Base-by-base conservation (phyloP, 2,888 invertebrate genomes). In the Coremacera marginata region DNA sequence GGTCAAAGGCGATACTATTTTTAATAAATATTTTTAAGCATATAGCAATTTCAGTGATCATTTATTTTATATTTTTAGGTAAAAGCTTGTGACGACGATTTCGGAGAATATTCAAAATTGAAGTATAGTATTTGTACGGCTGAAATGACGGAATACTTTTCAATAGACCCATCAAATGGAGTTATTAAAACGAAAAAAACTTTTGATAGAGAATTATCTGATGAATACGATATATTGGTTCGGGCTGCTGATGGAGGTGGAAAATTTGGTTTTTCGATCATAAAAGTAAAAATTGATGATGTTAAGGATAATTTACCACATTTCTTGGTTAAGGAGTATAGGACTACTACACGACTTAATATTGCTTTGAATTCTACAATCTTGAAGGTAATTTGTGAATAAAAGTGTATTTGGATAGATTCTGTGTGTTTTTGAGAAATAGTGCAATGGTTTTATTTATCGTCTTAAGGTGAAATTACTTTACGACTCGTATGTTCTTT, bases 211-310 rank as follows among this genome's bases (percentile, higher is more conserved):
- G 96, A 96, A 89, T 87, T 90, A 52, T 92, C 92, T 82, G 92
- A 92, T 73, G 82, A 83, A 22, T 94, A 94, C 84, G 94, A 94
- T 87, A 92, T 98, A 82, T 94, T 94, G 0, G 92, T 98, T 34
- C 92, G 93, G 89, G 98, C 96, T 11, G 92, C 92, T 49, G 98
- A 98, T 90, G 93, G 93, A 57, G 96, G 96, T 80, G 94, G 96
- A 81, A 91, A 93, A 86, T 91, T 94, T 79, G 94, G 94, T 25
- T 94, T 95, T 88, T 91, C 95, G 62, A 91, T 92, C 49, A 92
- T 96, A 80, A 92, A 95, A 88, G 94, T 98, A 57, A 93, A 93
- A 87, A 94, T 98, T 68, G 90, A 91, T 27, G 97, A 98, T 90
- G 92, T 93, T 80, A 96, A 97, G 89, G 97, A 97, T 88, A 94